These are phyloP conservation scores for Strigamia transsilvanica DNA, from an alignment of 2,888 invertebrate genomes.

Conservation along the genomic window DNA sequence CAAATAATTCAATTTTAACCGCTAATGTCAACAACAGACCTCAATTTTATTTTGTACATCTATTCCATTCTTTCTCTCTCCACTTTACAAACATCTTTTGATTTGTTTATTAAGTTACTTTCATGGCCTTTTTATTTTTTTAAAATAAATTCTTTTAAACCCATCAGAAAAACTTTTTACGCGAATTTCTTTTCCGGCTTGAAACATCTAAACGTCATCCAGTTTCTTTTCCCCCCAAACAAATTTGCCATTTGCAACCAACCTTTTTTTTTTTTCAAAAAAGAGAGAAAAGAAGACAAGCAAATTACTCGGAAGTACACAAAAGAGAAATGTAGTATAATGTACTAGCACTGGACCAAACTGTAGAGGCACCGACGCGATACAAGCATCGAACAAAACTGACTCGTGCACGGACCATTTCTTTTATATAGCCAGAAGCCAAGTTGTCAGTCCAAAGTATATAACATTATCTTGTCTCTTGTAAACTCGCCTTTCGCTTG, in stretches of 20 bases:
- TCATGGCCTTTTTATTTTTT: neutral
- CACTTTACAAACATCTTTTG: constrained; percentile 15
- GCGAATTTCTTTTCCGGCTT: constrained; percentile 26
- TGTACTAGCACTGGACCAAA: constrained; percentile 6
- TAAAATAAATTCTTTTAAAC: constrained; percentile 20
- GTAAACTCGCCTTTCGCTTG: constrained; percentile 24
- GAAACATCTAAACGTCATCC: neutral
- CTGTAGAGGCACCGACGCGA: constrained; percentile 14
- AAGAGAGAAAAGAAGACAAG: neutral
- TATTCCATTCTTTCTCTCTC: neutral
- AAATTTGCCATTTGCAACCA: neutral
- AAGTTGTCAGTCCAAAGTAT: constrained; percentile 30
- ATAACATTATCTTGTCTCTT: constrained; percentile 21
- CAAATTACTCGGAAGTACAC: constrained; percentile 21
- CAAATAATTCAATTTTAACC: constrained; percentile 14
- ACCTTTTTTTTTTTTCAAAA: neutral
- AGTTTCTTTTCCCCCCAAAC: neutral
- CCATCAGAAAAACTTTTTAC: constrained; percentile 19
- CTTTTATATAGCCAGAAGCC: constrained; percentile 20
- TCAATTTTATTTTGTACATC: neutral
- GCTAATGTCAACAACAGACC: neutral
- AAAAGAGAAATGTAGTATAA: constrained; percentile 20
- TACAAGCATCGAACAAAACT: constrained; percentile 26
- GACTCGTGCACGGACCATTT: constrained; percentile 30
- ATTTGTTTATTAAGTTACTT: constrained; percentile 30